A percentile compares a stretch with the other conserved stretches of the same genome.
Conservation (phyloP, 2,113 vertebrate species). For the Meles meles region DNA sequence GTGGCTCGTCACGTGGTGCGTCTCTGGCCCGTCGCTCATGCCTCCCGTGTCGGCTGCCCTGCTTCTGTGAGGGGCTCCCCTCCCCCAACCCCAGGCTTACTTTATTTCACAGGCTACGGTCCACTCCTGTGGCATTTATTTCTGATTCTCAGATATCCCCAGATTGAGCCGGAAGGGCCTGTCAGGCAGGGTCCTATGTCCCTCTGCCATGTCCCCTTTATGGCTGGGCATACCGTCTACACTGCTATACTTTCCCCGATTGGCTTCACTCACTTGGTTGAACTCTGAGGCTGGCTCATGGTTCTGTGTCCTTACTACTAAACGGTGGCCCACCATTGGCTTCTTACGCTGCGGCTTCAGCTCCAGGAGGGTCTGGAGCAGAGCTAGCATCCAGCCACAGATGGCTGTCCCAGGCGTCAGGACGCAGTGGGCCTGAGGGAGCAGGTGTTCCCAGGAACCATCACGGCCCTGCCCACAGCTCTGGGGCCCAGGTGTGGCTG, state of each 20-base stretch:
- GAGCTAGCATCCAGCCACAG: background rate
- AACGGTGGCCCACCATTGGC: background rate
- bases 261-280: background rate
- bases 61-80: background rate
- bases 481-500: background rate
- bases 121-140: fast-evolving
- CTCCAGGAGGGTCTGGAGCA: background rate
- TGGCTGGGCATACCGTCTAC: fast-evolving
- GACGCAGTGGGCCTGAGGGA: fast-evolving
- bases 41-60: fast-evolving
- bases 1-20: fast-evolving
- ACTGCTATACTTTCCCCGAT: background rate
- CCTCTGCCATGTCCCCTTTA: fast-evolving
- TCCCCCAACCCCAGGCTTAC: too few relatives aligned
- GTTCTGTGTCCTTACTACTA: background rate
- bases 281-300: background rate
- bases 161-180: background rate
- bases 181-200: background rate
- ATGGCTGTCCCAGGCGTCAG: fast-evolving
- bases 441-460: background rate
- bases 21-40: background rate
- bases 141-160: background rate
- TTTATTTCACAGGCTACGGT: background rate
- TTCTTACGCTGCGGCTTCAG: background rate
- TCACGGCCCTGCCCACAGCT: fast-evolving